Evolutionary conservation across 2,113 vertebrate species (phyloP), one percentile per base, ranked within the genome.

Genomic region (Panthera tigris): DNA sequence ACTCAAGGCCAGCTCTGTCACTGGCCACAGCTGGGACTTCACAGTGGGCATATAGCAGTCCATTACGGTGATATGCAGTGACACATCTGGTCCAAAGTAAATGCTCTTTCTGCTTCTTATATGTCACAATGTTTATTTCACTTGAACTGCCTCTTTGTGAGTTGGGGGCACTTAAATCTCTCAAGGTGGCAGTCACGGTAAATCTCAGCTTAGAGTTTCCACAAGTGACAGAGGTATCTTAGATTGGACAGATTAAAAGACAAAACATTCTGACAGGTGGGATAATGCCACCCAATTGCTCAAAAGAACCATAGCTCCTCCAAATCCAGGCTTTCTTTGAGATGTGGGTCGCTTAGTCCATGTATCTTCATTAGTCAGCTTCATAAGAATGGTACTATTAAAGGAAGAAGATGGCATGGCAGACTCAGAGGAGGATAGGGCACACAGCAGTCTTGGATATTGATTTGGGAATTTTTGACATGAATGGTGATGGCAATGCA

Each of bases 41-140:
- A 18, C 63, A 57, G 29, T 52, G 41, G 61, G 36, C 79, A 89
- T 10, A 27, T 15, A 87, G 33, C 14, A 87, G 83, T 84, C 63
- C 88, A 93, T 92, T 83, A 65, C 1, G 1, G 63, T 81, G 94
- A 87, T 36, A 41, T 39, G 36, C n/a, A 71, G 55, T 87, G 91
- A 94, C 84, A 95, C 31, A 84, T 84, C 25, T 12, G 5, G 73
- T 80, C 55, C 68, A 73, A 81, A 96, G 78, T 52, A 90, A 93
- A 95, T 79, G 90, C 25, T 76, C 39, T 50, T 83, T 92, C 93
- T 95, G 73, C 55, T 94, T 95, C 88, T 78, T 97, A 84, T 94
- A 45, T 91, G 90, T 95, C 95, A 94, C 96, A 78, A 85, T 98
- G 78, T 97, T 98, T 97, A 89, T 91, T 97, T 95, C 89, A 94